Evolutionary conservation across 2,797 vertebrate genomes (phyloP), one percentile per base, ranked within the genome.

Genomic region (Hylomyscus alleni): DNA sequence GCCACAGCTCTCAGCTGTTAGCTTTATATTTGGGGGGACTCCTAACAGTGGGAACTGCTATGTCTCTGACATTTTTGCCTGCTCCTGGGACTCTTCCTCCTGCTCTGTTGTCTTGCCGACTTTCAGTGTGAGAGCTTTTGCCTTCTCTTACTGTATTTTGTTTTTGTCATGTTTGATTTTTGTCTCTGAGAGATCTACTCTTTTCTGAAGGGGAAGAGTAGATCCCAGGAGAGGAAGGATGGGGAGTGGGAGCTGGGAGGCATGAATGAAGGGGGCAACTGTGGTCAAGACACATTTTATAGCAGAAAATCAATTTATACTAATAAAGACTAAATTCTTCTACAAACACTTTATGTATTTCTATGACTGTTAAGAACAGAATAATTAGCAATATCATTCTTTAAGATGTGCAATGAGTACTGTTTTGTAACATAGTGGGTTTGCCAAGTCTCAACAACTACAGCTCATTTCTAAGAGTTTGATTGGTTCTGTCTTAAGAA

Each of bases 361-460:
- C 26, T 87, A 56, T 88, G 56, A 69, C 69, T 81, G 75, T 44
- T 93, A 87, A 89, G 7, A 7, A 37, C 40, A 19, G 26, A 91
- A 50, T 95, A 69, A 83, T 93, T 89, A 84, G n/a, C 31, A 24
- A 17, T 69, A 82, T n/a, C 44, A 89, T 91, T 80, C 8, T 77
- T 97, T 37, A 72, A 69, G 37, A 65, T 13, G 19, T 4, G 52
- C 6, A 34, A 26, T 31, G 20, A 44, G 26, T 34, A 58, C 77
- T 2, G 31, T 95, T 96, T 75, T 96, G 69, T 50, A 54, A 37
- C 20, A 73, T 82, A 8, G 20, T 75, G 72, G 14, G 29, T 67
- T 96, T 86, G 40, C n/a, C 54, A 91, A 77, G 58, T 90, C 9
- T 85, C 77, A 65, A 60, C 19, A 95, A 95, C 73, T 44, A 62